These are phyloP conservation scores for Cardiocondyla obscurior DNA, from an alignment of 1,140 invertebrate genomes.

Conservation along the genomic window DNA sequence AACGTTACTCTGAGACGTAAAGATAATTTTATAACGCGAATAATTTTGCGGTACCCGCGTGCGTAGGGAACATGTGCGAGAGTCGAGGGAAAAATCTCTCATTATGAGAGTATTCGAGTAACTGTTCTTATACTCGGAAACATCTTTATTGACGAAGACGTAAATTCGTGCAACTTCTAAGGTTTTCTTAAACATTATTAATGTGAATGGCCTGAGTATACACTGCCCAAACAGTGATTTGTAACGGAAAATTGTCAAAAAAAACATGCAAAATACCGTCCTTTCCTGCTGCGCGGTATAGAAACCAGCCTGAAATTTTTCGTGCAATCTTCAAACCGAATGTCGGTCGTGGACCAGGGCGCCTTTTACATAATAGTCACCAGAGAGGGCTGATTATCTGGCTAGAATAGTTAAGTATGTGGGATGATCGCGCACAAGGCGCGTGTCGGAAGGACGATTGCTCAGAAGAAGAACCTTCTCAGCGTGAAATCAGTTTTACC, in stretches of 20 bases:
- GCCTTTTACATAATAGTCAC: background rate
- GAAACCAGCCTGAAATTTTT: background rate
- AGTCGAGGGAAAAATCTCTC: background rate
- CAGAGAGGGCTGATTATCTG: constrained; percentile 50
- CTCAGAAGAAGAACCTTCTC: background rate
- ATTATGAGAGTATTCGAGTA: background rate
- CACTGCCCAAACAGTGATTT: background rate
- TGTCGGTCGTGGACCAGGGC: background rate
- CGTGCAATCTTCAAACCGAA: background rate
- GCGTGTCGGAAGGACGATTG: background rate
- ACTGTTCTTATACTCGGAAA: too few species aligned
- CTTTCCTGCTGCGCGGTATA: background rate
- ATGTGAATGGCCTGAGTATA: background rate
- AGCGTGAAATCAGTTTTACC: constrained; percentile 7
- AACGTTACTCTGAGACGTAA: background rate
- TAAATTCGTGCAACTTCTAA: background rate
- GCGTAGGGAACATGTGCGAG: background rate
- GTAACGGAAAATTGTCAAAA: background rate
- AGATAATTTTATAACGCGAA: background rate
- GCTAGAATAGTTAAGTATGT: constrained; percentile 34
- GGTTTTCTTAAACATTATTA: background rate
- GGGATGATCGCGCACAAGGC: background rate
- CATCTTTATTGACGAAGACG: background rate
- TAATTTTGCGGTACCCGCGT: background rate
- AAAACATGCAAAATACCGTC: background rate